These are phyloP conservation scores for Diarsia mendica DNA, from an alignment of 2,888 invertebrate species.

Conservation along the genomic window DNA sequence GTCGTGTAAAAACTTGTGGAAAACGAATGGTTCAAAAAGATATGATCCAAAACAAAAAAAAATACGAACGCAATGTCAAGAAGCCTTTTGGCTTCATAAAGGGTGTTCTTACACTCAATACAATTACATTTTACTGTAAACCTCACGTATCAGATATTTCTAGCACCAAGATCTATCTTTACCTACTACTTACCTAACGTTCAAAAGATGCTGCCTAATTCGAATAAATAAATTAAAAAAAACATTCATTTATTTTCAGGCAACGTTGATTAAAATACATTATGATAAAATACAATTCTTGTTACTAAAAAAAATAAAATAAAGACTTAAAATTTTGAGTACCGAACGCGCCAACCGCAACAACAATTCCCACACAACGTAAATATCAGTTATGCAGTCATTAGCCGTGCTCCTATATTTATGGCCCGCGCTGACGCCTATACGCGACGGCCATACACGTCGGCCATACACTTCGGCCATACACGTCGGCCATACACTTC, in stretches of 20 bases:
- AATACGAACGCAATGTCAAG: no score
- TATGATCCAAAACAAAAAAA: no score
- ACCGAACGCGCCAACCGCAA: constrained; percentile 47
- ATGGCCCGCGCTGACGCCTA: constrained; percentile 49
- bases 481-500: constrained; percentile 30
- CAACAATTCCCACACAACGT: constrained; percentile 58
- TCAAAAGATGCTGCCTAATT: background rate
- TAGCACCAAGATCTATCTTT: no score
- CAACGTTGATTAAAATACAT: no score
- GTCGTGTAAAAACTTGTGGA: no score
- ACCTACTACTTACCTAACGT: background rate
- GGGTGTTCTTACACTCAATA: no score
- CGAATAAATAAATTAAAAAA: background rate
- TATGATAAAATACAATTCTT: no score
- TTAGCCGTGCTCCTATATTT: constrained; percentile 63
- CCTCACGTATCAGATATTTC: no score
- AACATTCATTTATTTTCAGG: no score
- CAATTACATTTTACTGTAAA: no score
- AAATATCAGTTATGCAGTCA: constrained; percentile 70
- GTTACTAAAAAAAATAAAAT: background rate
- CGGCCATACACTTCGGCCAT: background rate
- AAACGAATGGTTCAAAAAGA: no score
- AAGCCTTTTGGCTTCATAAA: no score
- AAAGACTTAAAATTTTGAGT: constrained; percentile 7
- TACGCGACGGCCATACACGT: constrained; percentile 46